These are phyloP conservation scores for Chlorodrepanis virens DNA, from an alignment of 2,113 vertebrate species.

Conservation along the genomic window DNA sequence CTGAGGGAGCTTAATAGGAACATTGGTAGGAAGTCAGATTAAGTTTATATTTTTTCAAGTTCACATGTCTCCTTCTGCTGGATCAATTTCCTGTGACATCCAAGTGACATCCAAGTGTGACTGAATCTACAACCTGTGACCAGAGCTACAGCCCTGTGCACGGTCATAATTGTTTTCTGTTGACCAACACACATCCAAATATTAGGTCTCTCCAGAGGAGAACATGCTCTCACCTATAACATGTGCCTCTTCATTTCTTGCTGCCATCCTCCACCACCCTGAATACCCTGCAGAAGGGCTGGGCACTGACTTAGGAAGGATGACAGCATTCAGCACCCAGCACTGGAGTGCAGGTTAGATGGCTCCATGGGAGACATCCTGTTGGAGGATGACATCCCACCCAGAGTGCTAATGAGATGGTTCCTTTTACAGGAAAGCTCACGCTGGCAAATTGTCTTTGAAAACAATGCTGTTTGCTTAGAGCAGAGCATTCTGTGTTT, in stretches of 20 bases:
- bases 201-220: not conserved
- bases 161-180: not conserved
- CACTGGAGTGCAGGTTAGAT: not conserved
- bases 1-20: not conserved
- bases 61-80: not conserved
- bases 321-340: not conserved
- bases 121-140: not conserved
- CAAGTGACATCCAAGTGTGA: not conserved
- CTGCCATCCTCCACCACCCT: not conserved
- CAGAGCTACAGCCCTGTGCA: not conserved
- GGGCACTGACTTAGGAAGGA: not conserved
- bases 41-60: not conserved
- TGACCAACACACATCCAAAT: not conserved
- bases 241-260: not conserved
- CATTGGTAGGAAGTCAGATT: not conserved
- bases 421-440: slow-evolving; percentile 38
- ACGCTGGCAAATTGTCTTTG: slow-evolving; percentile 35
- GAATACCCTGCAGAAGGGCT: not conserved
- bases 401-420: slow-evolving; percentile 29
- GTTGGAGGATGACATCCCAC: not conserved
- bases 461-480: slow-evolving; percentile 43
- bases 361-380: not conserved
- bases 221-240: not conserved
- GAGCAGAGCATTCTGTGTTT: not conserved
- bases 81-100: not conserved